A percentile compares a stretch with the other conserved stretches of the same genome.
Evolutionary conservation across 2,888 invertebrate species (phyloP).

Genomic region (Archips crataeganus): DNA sequence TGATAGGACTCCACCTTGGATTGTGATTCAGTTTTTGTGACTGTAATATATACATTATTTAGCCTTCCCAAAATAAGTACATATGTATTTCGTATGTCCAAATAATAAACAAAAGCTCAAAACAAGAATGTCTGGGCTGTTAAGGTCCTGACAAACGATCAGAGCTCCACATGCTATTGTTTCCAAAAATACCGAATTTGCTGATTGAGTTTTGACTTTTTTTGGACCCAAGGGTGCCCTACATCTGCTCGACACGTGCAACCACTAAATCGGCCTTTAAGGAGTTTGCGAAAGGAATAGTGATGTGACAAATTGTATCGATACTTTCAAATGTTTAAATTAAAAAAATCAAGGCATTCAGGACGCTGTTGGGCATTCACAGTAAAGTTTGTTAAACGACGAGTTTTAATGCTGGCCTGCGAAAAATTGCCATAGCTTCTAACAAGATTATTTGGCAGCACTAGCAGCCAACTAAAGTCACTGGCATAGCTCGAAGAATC

Average conservation of each 20-base stretch:
- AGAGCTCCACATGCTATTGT: slow-evolving; percentile 58
- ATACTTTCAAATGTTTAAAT: not conserved
- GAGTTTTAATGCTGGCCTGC: too few species aligned
- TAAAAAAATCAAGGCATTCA: too few species aligned
- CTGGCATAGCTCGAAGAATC: too few species aligned
- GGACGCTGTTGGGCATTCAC: too few species aligned
- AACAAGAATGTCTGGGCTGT: not conserved
- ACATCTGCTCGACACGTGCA: slow-evolving; percentile 80
- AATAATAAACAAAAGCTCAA: not conserved
- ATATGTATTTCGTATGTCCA: not conserved
- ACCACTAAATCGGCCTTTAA: slow-evolving; percentile 70
- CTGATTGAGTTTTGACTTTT: slow-evolving; percentile 58
- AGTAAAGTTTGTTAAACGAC: too few species aligned
- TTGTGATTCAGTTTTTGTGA: too few species aligned
- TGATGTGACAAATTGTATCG: slow-evolving; percentile 46
- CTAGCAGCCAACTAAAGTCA: too few species aligned
- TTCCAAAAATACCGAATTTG: slow-evolving; percentile 63
- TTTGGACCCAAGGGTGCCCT: slow-evolving; percentile 60
- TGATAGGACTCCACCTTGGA: too few species aligned
- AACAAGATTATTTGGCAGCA: too few species aligned
- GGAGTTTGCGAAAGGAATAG: slow-evolving; percentile 70
- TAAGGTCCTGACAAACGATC: not conserved
- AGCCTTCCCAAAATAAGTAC: not conserved
- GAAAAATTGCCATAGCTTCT: too few species aligned
- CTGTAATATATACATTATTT: too few species aligned